Evolutionary conservation across 2,113 vertebrate genomes (phyloP), one percentile per base, ranked within the genome.

Genomic region (Daphoenositta chrysoptera): DNA sequence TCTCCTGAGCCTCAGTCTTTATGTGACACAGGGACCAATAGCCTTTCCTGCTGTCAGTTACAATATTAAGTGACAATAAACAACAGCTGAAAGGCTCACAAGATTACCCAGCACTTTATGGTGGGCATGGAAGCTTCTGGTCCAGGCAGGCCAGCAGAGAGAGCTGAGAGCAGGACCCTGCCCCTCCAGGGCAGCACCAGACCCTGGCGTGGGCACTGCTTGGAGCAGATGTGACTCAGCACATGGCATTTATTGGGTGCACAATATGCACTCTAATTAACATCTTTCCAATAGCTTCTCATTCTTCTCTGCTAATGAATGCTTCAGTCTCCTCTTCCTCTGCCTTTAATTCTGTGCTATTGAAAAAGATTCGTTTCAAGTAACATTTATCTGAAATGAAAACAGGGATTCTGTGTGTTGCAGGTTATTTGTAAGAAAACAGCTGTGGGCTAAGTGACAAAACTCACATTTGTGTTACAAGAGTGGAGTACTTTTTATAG

Each of bases 151-250:
- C 60, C 31, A 40, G 15, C 44, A 72, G 71, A 54, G 26, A 33
- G 27, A 40, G 61, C n/a, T 57, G 85, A 5, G 31, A 53, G 17
- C 42, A 16, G 16, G 12, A 7, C 9, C 7, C 42, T 86, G 7
- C 19, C 23, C 10, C 35, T 72, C 23, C 9, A 11, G 47, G 40
- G 90, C n/a, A 73, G 47, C 42, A 13, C 13, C 31, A 3, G 11
- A 15, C 4, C 50, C 42, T n/a, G 8, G 2, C 0, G 0, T 6
- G 13, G 15, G 39, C 37, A 79, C 8, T 6, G 57, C n/a, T 13
- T 51, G 75, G 14, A 57, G 53, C 1, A 35, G 58, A 15, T 54
- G 42, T 6, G 71, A 54, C 22, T 73, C 68, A 64, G 45, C n/a
- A 69, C 11, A 2, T 11, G 66, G 27, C 22, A 31, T 57, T 69